Conservation (phyloP, 2,113 vertebrate genomes). For the Myanophis thanlyinensis region DNA sequence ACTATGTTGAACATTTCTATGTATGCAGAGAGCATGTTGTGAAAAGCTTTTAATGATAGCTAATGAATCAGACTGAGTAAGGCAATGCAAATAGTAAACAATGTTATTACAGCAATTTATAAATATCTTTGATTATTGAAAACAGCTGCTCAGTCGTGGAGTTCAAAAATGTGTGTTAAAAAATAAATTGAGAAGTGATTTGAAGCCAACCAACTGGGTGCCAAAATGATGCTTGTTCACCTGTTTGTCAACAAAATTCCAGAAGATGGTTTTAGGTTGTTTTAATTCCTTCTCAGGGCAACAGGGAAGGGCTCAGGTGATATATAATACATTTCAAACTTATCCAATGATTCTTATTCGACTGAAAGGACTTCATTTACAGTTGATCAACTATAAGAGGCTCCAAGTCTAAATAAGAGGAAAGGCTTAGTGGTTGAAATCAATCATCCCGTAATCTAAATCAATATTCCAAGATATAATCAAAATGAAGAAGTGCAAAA, state of each 20-base stretch:
- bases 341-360: neutral
- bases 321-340: neutral
- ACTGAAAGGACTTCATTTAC: neutral
- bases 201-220: neutral
- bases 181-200: constrained; percentile 16
- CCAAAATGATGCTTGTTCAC: neutral
- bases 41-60: constrained; percentile 41
- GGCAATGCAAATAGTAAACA: constrained; percentile 44
- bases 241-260: neutral
- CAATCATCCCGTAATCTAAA: neutral
- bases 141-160: constrained; percentile 49
- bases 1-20: constrained; percentile 22
- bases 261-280: neutral
- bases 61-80: constrained; percentile 47
- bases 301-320: neutral
- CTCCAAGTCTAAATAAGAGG: neutral
- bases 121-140: constrained; percentile 54
- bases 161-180: neutral
- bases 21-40: constrained; percentile 26
- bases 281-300: neutral
- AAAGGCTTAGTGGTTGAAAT: neutral
- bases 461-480: neutral
- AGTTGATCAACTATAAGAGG: neutral
- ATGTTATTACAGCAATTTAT: constrained; percentile 48
- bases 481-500: neutral